Base-by-base conservation (phyloP, 2,797 vertebrate species). In the Pterois miles region DNA sequence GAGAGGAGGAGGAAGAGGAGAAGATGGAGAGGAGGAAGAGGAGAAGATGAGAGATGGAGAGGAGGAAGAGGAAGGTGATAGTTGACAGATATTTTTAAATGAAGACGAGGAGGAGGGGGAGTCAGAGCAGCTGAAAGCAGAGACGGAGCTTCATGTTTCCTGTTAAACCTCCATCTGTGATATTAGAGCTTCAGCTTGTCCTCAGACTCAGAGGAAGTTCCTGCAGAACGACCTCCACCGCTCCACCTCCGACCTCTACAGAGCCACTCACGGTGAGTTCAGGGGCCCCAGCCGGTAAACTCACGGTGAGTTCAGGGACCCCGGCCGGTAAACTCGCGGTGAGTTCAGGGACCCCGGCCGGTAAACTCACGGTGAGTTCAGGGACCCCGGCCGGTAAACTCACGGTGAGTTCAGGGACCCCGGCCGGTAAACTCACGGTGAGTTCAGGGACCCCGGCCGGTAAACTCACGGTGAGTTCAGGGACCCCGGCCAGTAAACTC, bases 141-240 rank as follows among this genome's bases (percentile, higher is more conserved):
- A 90, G 83, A 64, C 8, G 40, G 8, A 75, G 85, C 80, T 33
- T 91, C 71, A 20, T 72, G 76, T 89, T 87, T 81, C 81, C 73
- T 58, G 59, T 71, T 80, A 71, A 85, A 80, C 74, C 60, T 71
- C 74, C 78, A 74, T 82, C 74, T 73, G 89, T 76, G 83, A 88
- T 81, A 88, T 89, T 81, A 77, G 80, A 91, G 81, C 75, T 85
- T 70, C 76, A 80, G 16, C 70, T 60, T 40, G 79, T 71, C 88
- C 88, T 80, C 38, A 25, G 0, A 53, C 64, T 38, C 36, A 12
- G 36, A 38, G 36, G 36, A 38, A 38, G 36, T 71, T 25, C 60
- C 67, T 54, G 74, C 23, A 66, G 78, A 65, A 72, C 59, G 64
- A 70, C 65, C 71, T 78, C 54, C 31, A 27, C 36, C 9, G 43